phyloP scores from a whole-genome alignment of 2,113 vertebrate genomes.

The Mirounga angustirostris region DNA sequence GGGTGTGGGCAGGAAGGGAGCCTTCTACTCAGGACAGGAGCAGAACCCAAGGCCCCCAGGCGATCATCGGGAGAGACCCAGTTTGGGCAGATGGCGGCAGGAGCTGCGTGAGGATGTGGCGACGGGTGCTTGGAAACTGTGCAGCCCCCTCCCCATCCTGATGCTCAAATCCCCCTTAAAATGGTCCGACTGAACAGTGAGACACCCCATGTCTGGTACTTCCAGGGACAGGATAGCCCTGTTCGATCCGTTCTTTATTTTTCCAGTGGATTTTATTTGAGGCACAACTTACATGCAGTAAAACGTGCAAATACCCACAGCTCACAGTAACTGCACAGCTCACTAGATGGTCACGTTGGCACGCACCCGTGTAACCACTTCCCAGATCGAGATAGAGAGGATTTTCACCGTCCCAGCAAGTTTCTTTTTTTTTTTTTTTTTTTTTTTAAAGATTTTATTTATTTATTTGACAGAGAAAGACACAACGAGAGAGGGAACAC shows the following conservation, averaged over 20 bases:
- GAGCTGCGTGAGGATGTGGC: not conserved
- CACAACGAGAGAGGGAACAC: no score
- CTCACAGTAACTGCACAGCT: no score
- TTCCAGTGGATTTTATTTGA: not conserved
- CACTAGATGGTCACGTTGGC: accelerated
- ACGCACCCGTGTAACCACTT: accelerated
- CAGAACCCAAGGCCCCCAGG: not conserved
- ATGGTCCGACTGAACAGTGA: not conserved
- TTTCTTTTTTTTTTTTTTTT: no score
- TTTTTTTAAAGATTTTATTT: no score
- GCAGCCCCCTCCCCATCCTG: accelerated
- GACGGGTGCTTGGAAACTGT: not conserved
- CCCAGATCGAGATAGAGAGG: not conserved
- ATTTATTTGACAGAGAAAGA: no score
- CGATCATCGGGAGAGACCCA: not conserved
- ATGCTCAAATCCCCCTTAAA: not conserved
- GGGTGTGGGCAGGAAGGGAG: not conserved
- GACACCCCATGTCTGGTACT: not conserved
- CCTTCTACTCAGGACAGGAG: not conserved
- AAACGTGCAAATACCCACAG: not conserved
- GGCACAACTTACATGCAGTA: not conserved
- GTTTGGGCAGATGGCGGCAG: not conserved
- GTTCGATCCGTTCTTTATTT: not conserved
- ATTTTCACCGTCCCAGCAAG: not conserved
- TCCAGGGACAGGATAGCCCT: not conserved